These are phyloP conservation scores for Ailurus styani DNA, from an alignment of 2,113 vertebrate genomes.

Conservation along the genomic window DNA sequence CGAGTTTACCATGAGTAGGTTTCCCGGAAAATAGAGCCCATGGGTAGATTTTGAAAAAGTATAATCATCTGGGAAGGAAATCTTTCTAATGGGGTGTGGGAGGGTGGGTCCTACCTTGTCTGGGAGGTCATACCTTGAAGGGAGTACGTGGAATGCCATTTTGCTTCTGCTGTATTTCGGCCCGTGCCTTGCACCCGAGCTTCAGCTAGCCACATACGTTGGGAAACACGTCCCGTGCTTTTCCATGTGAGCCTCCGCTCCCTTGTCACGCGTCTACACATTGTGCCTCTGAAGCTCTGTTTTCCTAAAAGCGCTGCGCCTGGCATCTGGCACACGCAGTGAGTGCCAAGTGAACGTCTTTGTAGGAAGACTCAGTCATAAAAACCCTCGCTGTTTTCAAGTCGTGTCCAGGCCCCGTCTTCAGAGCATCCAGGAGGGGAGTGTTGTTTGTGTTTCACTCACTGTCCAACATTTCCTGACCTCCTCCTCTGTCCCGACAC, in stretches of 20 bases:
- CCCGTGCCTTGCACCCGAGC: background rate
- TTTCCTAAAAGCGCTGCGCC: background rate
- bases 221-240: background rate
- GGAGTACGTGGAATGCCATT: fast-evolving
- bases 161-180: background rate
- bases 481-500: background rate
- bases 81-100: background rate
- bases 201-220: background rate
- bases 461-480: background rate
- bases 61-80: background rate
- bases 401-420: background rate
- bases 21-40: background rate
- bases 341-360: background rate
- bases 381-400: background rate
- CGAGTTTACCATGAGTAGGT: background rate
- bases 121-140: background rate
- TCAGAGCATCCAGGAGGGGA: background rate
- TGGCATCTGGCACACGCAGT: background rate
- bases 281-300: background rate
- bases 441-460: background rate
- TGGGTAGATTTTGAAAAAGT: background rate
- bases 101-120: background rate
- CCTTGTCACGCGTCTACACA: fast-evolving
- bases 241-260: background rate
- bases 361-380: background rate